Evolutionary conservation across 2,888 invertebrate species (phyloP).

Genomic region (Monochamus alternatus): DNA sequence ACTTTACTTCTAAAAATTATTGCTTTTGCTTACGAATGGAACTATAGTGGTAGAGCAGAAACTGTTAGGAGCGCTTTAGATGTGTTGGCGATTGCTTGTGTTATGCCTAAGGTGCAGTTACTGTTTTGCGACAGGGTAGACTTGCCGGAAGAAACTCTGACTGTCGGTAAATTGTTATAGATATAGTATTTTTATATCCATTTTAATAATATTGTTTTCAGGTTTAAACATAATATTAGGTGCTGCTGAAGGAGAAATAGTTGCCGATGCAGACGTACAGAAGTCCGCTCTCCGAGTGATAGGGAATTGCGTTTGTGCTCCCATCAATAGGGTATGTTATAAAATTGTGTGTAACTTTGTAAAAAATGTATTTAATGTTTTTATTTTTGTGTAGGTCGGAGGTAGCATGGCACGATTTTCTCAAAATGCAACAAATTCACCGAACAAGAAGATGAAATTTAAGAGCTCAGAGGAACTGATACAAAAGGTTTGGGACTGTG

Average conservation of each 20-base stretch:
- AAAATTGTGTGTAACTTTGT: not conserved
- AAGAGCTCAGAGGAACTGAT: slow-evolving; percentile 89
- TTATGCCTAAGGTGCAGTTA: slow-evolving; percentile 86
- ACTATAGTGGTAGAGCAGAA: slow-evolving; percentile 88
- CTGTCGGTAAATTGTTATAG: slow-evolving; percentile 78
- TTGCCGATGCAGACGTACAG: slow-evolving; percentile 93
- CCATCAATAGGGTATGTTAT: slow-evolving; percentile 82
- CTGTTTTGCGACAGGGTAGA: slow-evolving; percentile 84
- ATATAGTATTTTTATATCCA: too few relatives aligned
- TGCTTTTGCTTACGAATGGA: slow-evolving; percentile 93
- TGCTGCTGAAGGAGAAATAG: slow-evolving; percentile 93
- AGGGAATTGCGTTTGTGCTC: slow-evolving; percentile 95
- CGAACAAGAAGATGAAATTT: slow-evolving; percentile 77
- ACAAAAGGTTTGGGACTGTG: slow-evolving; percentile 94
- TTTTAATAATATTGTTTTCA: slow-evolving; percentile 43
- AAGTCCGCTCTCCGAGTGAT: slow-evolving; percentile 92
- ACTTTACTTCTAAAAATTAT: slow-evolving; percentile 88
- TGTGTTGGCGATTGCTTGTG: slow-evolving; percentile 91
- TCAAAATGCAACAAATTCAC: slow-evolving; percentile 69
- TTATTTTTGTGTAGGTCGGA: slow-evolving; percentile 62
- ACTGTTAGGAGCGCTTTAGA: slow-evolving; percentile 88
- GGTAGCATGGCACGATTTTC: slow-evolving; percentile 73
- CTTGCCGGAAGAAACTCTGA: slow-evolving; percentile 83
- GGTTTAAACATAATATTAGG: slow-evolving; percentile 86
- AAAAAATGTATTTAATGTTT: not conserved